Percentiles rank a stretch among this genome's conserved stretches.
These are phyloP conservation scores for Phortica magna DNA, from an alignment of 2,888 invertebrate genomes.

Conservation along the genomic window DNA sequence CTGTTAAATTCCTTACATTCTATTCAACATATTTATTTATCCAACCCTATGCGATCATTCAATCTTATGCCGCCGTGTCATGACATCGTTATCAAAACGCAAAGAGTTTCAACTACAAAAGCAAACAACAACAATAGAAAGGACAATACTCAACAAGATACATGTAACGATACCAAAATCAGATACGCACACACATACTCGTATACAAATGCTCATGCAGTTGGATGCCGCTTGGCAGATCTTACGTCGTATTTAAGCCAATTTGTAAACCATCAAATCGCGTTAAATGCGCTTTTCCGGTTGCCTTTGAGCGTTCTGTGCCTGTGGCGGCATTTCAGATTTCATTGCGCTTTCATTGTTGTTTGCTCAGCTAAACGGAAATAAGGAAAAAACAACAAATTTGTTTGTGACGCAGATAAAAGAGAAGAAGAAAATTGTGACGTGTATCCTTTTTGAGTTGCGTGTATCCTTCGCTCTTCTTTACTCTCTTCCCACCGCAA, in stretches of 20 bases:
- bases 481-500: slow-evolving; percentile 29
- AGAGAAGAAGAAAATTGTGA: slow-evolving; percentile 46
- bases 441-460: slow-evolving; percentile 30
- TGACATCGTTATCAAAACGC: slow-evolving; percentile 9
- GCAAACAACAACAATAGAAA: neutral
- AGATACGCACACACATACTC: neutral
- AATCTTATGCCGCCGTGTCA: neutral
- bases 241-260: slow-evolving; percentile 61
- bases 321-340: slow-evolving; percentile 2
- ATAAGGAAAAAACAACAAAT: slow-evolving; percentile 44
- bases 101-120: neutral
- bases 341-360: slow-evolving; percentile 44
- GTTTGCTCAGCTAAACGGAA: slow-evolving; percentile 72
- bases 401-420: slow-evolving; percentile 42
- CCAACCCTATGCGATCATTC: slow-evolving; percentile 7
- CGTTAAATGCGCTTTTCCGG: slow-evolving; percentile 71
- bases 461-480: slow-evolving; percentile 42
- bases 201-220: neutral
- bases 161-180: neutral
- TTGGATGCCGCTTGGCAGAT: slow-evolving; percentile 17
- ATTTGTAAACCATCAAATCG: slow-evolving; percentile 74
- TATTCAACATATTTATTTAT: neutral
- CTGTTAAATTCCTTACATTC: neutral
- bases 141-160: neutral
- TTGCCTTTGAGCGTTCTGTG: neutral